Conservation (phyloP, 1,140 invertebrate genomes). For the Riptortus pedestris region DNA sequence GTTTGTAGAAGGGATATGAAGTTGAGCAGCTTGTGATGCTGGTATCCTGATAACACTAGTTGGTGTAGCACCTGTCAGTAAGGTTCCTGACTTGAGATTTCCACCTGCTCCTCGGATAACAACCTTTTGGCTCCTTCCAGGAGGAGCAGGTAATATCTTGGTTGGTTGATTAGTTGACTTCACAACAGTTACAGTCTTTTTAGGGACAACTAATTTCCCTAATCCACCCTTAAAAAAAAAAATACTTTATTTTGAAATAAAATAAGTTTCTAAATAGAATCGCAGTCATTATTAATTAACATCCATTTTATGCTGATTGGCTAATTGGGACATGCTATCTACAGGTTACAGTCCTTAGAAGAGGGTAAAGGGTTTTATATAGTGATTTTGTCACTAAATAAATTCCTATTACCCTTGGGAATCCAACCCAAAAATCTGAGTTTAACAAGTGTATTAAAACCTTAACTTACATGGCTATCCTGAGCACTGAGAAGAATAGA, state of each 20-base stretch:
- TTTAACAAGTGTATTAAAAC: no score
- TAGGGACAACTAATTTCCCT: slow-evolving; percentile 17
- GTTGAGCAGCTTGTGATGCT: not conserved
- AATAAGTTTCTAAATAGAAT: no score
- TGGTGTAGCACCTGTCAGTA: slow-evolving; percentile 13
- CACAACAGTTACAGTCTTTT: slow-evolving; percentile 29
- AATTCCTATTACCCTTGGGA: no score
- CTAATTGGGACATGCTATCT: no score
- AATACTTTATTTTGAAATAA: slow-evolving; percentile 19
- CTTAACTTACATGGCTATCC: no score
- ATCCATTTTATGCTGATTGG: no score
- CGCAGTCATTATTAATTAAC: no score
- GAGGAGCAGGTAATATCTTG: slow-evolving; percentile 57
- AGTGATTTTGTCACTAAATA: no score
- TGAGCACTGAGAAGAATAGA: no score
- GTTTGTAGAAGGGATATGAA: slow-evolving; percentile 31
- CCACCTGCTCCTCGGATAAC: slow-evolving; percentile 45
- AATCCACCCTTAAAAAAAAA: slow-evolving; percentile 1
- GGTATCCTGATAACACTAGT: not conserved
- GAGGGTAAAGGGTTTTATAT: no score
- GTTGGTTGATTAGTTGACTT: slow-evolving; percentile 50
- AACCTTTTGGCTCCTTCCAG: slow-evolving; percentile 44
- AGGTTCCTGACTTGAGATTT: slow-evolving; percentile 27
- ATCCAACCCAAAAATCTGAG: no score
- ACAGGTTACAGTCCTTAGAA: no score